These are phyloP conservation scores for Hydrotaea cyrtoneurina DNA, from an alignment of 2,888 invertebrate genomes.

Conservation along the genomic window DNA sequence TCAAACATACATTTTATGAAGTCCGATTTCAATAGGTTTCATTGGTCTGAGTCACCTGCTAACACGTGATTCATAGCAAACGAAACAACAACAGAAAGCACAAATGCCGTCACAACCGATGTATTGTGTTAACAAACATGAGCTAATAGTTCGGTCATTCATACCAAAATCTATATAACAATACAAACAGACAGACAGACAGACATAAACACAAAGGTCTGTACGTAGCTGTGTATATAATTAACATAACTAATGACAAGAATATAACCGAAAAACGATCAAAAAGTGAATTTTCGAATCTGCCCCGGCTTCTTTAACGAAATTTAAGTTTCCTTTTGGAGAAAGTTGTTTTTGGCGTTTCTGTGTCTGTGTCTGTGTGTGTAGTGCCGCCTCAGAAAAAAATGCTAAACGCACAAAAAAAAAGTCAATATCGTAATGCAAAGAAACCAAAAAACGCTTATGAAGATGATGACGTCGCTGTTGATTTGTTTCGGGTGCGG, in stretches of 20 bases:
- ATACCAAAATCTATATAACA: neutral
- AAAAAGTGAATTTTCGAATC: constrained; percentile 38
- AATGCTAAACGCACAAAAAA: constrained; percentile 37
- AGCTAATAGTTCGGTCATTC: constrained; percentile 40
- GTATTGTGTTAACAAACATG: constrained; percentile 26
- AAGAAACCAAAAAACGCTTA: constrained; percentile 29
- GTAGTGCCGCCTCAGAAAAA: constrained; percentile 21
- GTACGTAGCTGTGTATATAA: constrained; percentile 11
- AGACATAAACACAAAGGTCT: neutral
- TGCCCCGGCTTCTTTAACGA: neutral
- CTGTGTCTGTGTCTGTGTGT: neutral
- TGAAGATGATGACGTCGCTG: constrained; percentile 17
- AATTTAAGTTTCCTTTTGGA: constrained; percentile 54
- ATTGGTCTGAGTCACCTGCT: constrained; percentile 28
- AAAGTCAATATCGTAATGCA: constrained; percentile 16
- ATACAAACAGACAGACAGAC: neutral
- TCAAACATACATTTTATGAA: neutral
- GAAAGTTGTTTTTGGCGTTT: constrained; percentile 55
- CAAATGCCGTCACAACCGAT: constrained; percentile 12
- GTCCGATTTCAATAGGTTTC: neutral
- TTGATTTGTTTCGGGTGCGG: constrained; percentile 19
- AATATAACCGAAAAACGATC: constrained; percentile 33
- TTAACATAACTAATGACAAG: constrained; percentile 57
- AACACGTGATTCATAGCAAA: constrained; percentile 48
- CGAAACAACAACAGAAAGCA: constrained; percentile 3